phyloP scores from a whole-genome alignment of 2,888 invertebrate genomes.

The Caenorhabditis sp. region DNA sequence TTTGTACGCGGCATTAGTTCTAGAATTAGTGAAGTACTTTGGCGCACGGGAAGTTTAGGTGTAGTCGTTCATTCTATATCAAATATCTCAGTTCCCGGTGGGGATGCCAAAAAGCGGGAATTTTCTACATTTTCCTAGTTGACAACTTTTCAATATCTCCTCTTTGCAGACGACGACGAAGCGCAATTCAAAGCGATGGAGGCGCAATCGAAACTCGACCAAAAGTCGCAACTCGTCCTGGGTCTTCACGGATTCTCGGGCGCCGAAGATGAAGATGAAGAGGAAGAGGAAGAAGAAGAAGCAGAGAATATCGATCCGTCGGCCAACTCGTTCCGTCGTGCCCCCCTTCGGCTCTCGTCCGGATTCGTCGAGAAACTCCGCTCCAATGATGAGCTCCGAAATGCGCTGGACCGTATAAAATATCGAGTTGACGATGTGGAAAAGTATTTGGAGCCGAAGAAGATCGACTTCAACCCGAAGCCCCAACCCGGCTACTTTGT shows the following conservation, averaged over 20 bases:
- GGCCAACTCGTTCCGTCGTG: constrained; percentile 57
- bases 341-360: constrained; percentile 53
- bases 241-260: constrained; percentile 61
- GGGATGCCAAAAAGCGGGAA: no score
- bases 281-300: constrained; percentile 48
- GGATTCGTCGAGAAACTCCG: constrained; percentile 55
- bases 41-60: no score
- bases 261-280: constrained; percentile 28
- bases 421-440: constrained; percentile 67
- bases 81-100: no score
- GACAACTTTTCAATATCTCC: not conserved
- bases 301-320: constrained; percentile 28
- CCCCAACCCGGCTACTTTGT: constrained; percentile 70
- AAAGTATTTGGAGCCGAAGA: constrained; percentile 65
- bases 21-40: no score
- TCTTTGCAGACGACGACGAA: constrained; percentile 47
- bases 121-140: no score
- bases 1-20: no score
- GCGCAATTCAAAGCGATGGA: constrained; percentile 41
- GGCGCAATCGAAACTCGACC: constrained; percentile 55
- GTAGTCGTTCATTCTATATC: no score
- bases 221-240: constrained; percentile 61
- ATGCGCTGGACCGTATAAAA: constrained; percentile 52
- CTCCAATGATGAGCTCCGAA: constrained; percentile 56
- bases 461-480: constrained; percentile 63